Percentiles rank a stretch among this genome's conserved stretches.
Evolutionary conservation across 2,888 invertebrate species (phyloP).

Genomic region (Melanargia galathea): DNA sequence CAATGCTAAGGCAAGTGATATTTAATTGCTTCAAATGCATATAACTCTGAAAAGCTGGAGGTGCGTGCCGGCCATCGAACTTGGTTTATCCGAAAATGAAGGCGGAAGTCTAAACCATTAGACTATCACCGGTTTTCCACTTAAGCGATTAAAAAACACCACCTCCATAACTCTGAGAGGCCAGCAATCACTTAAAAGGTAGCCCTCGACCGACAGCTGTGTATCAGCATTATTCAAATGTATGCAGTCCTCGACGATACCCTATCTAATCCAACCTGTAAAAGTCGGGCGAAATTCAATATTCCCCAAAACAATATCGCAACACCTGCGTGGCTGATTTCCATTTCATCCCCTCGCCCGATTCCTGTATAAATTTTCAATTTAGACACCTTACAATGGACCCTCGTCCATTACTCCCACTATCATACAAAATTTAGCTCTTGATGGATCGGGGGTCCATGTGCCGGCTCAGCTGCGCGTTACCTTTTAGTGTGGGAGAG

Average conservation of each 20-base stretch:
- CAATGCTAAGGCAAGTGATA: no score
- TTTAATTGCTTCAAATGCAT: no score
- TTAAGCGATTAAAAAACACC: slow-evolving; percentile 9
- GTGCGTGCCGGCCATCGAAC: no score
- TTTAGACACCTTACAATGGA: slow-evolving; percentile 55
- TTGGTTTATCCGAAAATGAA: no score
- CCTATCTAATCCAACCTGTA: slow-evolving; percentile 64
- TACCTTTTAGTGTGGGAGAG: not conserved
- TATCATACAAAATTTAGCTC: slow-evolving; percentile 35
- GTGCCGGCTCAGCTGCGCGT: not conserved
- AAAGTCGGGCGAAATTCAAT: slow-evolving; percentile 68
- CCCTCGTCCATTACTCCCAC: slow-evolving; percentile 36
- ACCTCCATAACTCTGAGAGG: slow-evolving; percentile 21
- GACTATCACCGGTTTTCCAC: not conserved
- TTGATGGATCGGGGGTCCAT: slow-evolving; percentile 27
- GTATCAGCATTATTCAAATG: slow-evolving; percentile 43
- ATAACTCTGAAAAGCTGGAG: no score
- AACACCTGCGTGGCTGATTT: slow-evolving; percentile 61
- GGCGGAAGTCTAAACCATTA: no score
- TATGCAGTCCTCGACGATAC: slow-evolving; percentile 40
- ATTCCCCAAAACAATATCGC: slow-evolving; percentile 66
- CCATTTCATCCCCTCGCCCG: slow-evolving; percentile 49
- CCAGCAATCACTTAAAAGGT: slow-evolving; percentile 31
- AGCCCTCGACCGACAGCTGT: slow-evolving; percentile 32
- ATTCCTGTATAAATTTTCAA: slow-evolving; percentile 64